A percentile compares a stretch with the other conserved stretches of the same genome.
Evolutionary conservation across 1,140 invertebrate genomes (phyloP).

Genomic region (Tetragonula clypearis): DNA sequence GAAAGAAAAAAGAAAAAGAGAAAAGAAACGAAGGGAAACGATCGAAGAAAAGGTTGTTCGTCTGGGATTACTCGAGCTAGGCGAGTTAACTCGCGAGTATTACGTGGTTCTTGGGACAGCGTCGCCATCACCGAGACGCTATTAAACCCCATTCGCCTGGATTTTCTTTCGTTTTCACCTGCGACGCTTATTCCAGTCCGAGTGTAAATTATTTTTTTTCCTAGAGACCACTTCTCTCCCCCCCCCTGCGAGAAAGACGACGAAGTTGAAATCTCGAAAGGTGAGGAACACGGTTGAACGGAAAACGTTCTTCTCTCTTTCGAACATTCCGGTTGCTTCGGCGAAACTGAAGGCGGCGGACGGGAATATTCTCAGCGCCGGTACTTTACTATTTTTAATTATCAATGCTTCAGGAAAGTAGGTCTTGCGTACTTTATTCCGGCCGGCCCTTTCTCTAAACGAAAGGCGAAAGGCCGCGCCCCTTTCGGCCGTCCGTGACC

Average conservation of each 20-base stretch:
- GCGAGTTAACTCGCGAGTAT: background rate
- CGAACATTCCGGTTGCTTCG: background rate
- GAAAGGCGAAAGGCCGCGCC: constrained; percentile 32
- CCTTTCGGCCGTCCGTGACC: constrained; percentile 50
- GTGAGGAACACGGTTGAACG: background rate
- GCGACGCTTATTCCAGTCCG: background rate
- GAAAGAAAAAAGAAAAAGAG: too few species aligned
- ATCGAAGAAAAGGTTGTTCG: background rate
- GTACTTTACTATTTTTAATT: constrained; percentile 44
- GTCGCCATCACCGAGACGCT: background rate
- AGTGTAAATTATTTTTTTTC: background rate
- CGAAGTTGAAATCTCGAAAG: too few species aligned
- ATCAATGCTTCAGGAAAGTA: constrained; percentile 43
- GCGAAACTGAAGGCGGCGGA: background rate
- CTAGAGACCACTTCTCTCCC: too few species aligned
- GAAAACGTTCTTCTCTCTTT: background rate
- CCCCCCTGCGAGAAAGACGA: too few species aligned
- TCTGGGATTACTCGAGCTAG: background rate
- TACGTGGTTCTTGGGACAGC: background rate
- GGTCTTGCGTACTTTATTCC: constrained; percentile 40
- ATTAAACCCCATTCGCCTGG: background rate
- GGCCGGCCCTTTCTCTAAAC: constrained; percentile 16
- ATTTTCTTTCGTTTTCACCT: background rate
- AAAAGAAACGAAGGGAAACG: background rate
- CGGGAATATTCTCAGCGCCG: constrained; percentile 22